These are phyloP conservation scores for Aphaenogaster rudis DNA, from an alignment of 1,140 invertebrate species.

Conservation along the genomic window DNA sequence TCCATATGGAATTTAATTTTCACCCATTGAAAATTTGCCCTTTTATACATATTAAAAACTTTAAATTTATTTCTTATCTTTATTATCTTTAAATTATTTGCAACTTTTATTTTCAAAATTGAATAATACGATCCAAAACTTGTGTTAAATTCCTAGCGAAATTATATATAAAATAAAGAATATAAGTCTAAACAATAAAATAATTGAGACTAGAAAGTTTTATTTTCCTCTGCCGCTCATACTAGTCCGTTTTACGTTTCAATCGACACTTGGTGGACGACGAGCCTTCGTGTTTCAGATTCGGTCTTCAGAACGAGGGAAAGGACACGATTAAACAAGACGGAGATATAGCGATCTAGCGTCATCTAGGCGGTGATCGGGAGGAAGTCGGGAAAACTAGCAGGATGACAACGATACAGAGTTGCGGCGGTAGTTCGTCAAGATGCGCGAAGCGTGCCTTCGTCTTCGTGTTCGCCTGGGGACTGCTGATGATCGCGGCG, in stretches of 20 bases:
- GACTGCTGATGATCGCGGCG: conserved; percentile 86
- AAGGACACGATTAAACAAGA: conserved; percentile 25
- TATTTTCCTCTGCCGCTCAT: background rate
- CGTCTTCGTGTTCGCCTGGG: conserved; percentile 86
- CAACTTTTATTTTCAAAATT: background rate
- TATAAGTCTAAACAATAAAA: background rate
- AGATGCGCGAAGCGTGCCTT: conserved; percentile 86
- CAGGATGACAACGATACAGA: conserved; percentile 79
- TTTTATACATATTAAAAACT: background rate
- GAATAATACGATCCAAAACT: background rate
- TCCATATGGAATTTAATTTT: background rate
- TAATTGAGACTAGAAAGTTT: background rate
- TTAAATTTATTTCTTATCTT: background rate
- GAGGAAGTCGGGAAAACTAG: background rate
- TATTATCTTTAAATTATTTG: background rate
- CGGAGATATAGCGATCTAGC: background rate
- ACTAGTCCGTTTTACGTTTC: background rate
- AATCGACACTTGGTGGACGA: conserved; percentile 21
- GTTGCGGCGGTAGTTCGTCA: conserved; percentile 80
- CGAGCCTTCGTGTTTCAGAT: conserved; percentile 46
- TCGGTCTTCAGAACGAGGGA: background rate
- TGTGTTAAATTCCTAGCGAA: background rate
- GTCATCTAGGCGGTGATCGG: conserved; percentile 5
- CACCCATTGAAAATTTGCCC: background rate
- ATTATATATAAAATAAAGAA: background rate